These are phyloP conservation scores for Hedya salicella DNA, from an alignment of 2,888 invertebrate species.

Conservation along the genomic window DNA sequence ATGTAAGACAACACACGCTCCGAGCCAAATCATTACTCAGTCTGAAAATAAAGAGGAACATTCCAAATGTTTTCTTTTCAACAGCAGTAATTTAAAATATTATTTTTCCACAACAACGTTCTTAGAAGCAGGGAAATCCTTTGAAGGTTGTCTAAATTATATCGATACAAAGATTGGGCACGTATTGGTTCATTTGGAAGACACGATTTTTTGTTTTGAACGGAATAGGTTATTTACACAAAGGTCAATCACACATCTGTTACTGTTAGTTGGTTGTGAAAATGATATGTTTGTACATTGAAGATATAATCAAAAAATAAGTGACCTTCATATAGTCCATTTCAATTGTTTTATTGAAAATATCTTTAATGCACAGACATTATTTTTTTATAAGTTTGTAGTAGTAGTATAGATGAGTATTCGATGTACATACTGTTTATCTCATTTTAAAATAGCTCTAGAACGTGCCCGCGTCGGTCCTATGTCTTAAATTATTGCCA, in stretches of 20 bases:
- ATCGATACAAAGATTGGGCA: constrained; percentile 14
- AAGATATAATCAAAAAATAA: too few relatives aligned
- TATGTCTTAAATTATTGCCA: too few relatives aligned
- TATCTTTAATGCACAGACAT: too few relatives aligned
- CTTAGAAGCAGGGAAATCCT: constrained; percentile 23
- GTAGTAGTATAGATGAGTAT: too few relatives aligned
- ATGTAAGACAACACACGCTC: constrained; percentile 57
- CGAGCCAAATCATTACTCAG: constrained; percentile 63
- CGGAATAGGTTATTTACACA: background rate
- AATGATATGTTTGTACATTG: too few relatives aligned
- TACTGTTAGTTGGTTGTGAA: too few relatives aligned
- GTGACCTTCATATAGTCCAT: too few relatives aligned
- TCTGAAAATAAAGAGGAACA: constrained; percentile 56
- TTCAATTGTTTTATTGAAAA: too few relatives aligned
- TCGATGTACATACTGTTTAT: too few relatives aligned
- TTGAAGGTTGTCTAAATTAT: constrained; percentile 11
- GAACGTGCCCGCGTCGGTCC: too few relatives aligned
- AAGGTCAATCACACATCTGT: background rate
- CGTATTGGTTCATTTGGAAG: constrained; percentile 9
- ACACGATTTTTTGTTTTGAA: background rate
- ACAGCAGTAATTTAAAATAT: constrained; percentile 55
- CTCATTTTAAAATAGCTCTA: too few relatives aligned
- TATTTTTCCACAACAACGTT: constrained; percentile 53
- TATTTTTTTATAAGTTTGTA: too few relatives aligned
- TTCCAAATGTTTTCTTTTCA: constrained; percentile 57